These are phyloP conservation scores for Luscinia luscinia DNA, from an alignment of 2,797 vertebrate genomes.

Conservation along the genomic window DNA sequence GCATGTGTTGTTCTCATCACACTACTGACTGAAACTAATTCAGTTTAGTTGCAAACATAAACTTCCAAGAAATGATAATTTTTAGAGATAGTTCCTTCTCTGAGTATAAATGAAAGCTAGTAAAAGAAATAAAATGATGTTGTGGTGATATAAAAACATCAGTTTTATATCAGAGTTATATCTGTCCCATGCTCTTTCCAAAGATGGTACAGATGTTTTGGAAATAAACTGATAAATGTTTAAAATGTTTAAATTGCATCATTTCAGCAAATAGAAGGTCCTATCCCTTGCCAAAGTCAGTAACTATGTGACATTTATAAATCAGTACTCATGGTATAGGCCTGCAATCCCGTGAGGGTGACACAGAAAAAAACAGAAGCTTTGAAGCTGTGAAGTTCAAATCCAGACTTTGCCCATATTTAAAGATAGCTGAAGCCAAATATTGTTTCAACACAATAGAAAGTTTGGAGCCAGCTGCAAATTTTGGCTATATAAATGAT, in stretches of 20 bases:
- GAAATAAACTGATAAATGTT: not conserved
- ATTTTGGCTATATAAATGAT: not conserved
- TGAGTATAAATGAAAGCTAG: not conserved
- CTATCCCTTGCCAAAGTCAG: not conserved
- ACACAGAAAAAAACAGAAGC: conserved; percentile 26
- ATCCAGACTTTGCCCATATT: conserved; percentile 4
- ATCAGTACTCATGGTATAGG: not conserved
- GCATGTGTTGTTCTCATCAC: no score
- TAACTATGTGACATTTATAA: not conserved
- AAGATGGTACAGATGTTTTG: not conserved
- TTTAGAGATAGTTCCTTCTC: not conserved
- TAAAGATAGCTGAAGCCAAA: conserved; percentile 19
- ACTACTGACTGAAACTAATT: not conserved
- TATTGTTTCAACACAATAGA: conserved; percentile 51
- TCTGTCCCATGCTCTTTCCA: not conserved
- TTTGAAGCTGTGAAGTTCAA: conserved; percentile 36
- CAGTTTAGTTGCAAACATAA: not conserved
- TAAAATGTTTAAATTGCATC: not conserved
- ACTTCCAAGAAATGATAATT: not conserved
- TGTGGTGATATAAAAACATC: not conserved
- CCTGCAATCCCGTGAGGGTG: not conserved
- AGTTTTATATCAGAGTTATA: not conserved
- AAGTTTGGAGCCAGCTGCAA: conserved; percentile 18
- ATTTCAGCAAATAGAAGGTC: not conserved
- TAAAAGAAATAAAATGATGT: not conserved